Base-by-base conservation (phyloP, 2,888 invertebrate species). In the Erebia ligea region DNA sequence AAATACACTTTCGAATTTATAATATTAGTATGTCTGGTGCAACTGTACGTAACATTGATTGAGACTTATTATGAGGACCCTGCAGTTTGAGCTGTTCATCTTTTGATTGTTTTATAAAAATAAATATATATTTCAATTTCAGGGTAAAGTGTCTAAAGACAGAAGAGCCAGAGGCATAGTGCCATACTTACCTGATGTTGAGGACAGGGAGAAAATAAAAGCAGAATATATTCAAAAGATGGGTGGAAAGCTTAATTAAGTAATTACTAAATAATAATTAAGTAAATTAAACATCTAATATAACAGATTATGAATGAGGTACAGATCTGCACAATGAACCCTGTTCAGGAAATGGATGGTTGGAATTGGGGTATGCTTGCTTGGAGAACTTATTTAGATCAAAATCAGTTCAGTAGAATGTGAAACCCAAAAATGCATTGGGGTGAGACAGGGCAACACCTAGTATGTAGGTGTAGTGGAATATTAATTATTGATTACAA, bases 161-260 rank as follows among this genome's bases (percentile, higher is more conserved):
- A 94, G 97, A 69, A 94, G 93, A 79, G 83, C 86, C 0, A 94
- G 94, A 79, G 96, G 96, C 17, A 93, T 97, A 10, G 80, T 79
- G 8, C 98, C 98, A 0, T 84, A 92, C 71, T 77, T 98, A 73
- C 98, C 98, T 0, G 92, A 94, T 40, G 86, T 95, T 0, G 95
- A 95, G 78, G 97, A 98, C 13, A 93, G 97, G 72, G 94, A 93
- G 1, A 86, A 89, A 78, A 94, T 97, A 21, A 97, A 96, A 85
- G 89, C 86, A 25, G 95, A 96, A 73, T 95, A 94, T 81, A 83
- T 95, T 74, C 88, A 92, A 73, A 84, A 84, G 69, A 80, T 87
- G 25, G 79, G 73, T 40, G 57, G 73, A 56, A 67, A 73, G 8
- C 67, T 65, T 45, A 45, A 45, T 45, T 11, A 45, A 45, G 63